Conservation (phyloP, 2,797 vertebrate species). For the Arrhamphus sclerolepis region DNA sequence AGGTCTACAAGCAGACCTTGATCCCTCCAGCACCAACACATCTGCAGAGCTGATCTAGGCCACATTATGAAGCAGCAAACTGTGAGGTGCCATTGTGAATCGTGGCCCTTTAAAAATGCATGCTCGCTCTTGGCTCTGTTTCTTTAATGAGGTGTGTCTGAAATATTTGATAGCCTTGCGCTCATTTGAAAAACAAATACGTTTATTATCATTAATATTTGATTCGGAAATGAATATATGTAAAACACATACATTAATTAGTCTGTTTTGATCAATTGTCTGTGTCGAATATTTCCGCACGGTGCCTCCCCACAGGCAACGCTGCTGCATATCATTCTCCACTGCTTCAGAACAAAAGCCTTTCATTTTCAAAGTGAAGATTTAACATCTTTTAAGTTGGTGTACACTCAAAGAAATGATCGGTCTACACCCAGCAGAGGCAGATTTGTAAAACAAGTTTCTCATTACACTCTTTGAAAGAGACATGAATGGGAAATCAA, state of each 20-base stretch:
- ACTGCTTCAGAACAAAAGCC: constrained; percentile 71
- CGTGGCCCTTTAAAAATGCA: constrained; percentile 78
- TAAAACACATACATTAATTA: constrained; percentile 84
- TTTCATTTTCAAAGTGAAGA: constrained; percentile 77
- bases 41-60: constrained; percentile 49
- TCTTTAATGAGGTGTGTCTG: constrained; percentile 80
- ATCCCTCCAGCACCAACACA: constrained; percentile 24
- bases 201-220: constrained; percentile 82
- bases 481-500: constrained; percentile 21
- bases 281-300: constrained; percentile 74
- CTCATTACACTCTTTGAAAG: constrained; percentile 30
- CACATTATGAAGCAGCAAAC: constrained; percentile 44
- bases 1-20: constrained; percentile 21
- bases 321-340: constrained; percentile 71
- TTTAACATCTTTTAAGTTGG: constrained; percentile 71
- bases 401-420: constrained; percentile 51
- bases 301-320: constrained; percentile 66
- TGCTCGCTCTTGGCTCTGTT: constrained; percentile 72
- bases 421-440: constrained; percentile 39
- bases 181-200: constrained; percentile 82
- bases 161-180: constrained; percentile 77
- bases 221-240: constrained; percentile 82
- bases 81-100: constrained; percentile 62
- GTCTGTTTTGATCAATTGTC: constrained; percentile 83
- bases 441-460: constrained; percentile 43